Conservation (phyloP, 2,113 vertebrate genomes). For the Brachypodius melanocephalos region DNA sequence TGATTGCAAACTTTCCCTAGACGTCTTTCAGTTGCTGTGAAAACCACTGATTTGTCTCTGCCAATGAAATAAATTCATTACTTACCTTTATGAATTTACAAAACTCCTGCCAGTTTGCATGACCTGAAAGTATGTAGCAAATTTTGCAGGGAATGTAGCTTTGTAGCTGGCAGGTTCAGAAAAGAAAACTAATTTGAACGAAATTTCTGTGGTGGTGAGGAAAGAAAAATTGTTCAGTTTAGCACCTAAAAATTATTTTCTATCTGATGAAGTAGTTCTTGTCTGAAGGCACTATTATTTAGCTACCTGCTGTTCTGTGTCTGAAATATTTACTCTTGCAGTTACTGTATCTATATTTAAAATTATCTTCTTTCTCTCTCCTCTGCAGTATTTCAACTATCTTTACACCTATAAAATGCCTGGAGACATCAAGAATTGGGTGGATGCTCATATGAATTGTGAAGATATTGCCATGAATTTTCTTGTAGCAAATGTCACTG, state of each 20-base stretch:
- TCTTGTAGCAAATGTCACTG: conserved; percentile 95
- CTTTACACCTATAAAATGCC: conserved; percentile 99
- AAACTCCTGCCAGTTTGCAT: background rate
- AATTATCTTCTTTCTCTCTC: background rate
- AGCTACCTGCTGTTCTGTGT: background rate
- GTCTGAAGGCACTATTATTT: background rate
- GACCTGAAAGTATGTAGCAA: background rate
- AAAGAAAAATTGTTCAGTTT: background rate
- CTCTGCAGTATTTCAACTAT: conserved; percentile 94
- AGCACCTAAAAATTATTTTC: background rate
- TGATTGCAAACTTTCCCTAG: background rate
- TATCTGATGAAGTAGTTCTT: background rate
- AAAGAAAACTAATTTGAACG: background rate
- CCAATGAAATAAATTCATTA: background rate
- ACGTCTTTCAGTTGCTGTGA: background rate
- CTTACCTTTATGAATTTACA: background rate
- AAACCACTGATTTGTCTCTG: background rate
- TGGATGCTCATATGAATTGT: conserved; percentile 97
- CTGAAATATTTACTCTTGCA: background rate
- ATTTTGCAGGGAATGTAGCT: background rate
- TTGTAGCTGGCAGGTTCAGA: background rate
- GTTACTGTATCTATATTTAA: background rate
- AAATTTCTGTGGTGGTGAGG: background rate
- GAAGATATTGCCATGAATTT: conserved; percentile 99
- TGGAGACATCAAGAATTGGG: conserved; percentile 98